Percentiles rank a stretch among this genome's conserved stretches.
Conservation (phyloP, 2,888 invertebrate species). For the Erebia aethiops region DNA sequence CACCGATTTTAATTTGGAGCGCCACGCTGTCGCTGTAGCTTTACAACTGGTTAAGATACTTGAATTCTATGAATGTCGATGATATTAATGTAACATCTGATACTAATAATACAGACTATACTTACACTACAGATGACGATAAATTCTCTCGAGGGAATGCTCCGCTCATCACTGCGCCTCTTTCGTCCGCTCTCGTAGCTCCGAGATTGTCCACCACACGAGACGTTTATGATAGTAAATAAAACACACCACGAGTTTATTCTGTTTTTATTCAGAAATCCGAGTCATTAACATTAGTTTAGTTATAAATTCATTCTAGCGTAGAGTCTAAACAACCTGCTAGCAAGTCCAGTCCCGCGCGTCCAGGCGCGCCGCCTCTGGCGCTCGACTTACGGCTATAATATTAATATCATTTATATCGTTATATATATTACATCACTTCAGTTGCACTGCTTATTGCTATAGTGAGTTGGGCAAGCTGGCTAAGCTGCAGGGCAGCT, state of each 20-base stretch:
- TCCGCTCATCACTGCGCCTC: background rate
- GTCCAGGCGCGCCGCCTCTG: slow-evolving; percentile 56
- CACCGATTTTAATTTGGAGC: no score
- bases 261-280: slow-evolving; percentile 72
- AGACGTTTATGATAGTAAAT: background rate
- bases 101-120: background rate
- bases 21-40: no score
- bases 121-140: background rate
- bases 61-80: no score
- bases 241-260: slow-evolving; percentile 51
- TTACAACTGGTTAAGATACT: no score
- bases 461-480: slow-evolving; percentile 48
- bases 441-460: slow-evolving; percentile 70
- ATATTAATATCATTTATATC: slow-evolving; percentile 4
- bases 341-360: slow-evolving; percentile 46
- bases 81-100: no score
- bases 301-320: slow-evolving; percentile 74
- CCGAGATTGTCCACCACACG: background rate
- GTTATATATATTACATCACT: slow-evolving; percentile 20
- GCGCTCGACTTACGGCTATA: slow-evolving; percentile 35
- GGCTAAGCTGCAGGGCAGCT: slow-evolving; percentile 34
- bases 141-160: background rate
- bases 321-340: slow-evolving; percentile 71
- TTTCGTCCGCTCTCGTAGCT: no score
- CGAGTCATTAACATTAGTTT: slow-evolving; percentile 67